phyloP scores from a whole-genome alignment of 2,888 invertebrate genomes.

The Netelia inedita region DNA sequence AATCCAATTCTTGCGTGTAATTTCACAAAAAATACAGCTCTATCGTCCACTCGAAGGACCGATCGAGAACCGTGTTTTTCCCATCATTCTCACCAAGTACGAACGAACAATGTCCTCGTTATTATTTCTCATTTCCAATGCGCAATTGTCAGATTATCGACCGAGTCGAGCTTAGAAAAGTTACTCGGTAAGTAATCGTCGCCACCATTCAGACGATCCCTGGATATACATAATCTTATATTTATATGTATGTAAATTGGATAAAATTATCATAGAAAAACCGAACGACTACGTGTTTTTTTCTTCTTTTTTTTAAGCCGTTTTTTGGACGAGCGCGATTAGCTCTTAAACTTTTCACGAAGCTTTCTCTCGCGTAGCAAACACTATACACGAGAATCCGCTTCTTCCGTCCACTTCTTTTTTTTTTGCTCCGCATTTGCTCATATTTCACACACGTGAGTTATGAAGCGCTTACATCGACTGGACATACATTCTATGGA shows the following conservation, averaged over 20 bases:
- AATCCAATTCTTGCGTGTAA: constrained; percentile 1
- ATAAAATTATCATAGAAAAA: constrained; percentile 61
- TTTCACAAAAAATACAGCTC: constrained; percentile 2
- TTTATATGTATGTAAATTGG: constrained; percentile 38
- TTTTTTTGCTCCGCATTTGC: constrained; percentile 19
- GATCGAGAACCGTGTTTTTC: background rate
- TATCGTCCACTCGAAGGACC: background rate
- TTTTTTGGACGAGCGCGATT: constrained; percentile 58
- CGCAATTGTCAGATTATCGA: constrained; percentile 15
- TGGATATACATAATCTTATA: constrained; percentile 47
- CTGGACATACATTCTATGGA: constrained; percentile 55
- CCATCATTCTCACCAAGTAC: background rate
- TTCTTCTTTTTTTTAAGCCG: constrained; percentile 55
- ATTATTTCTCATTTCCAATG: constrained; percentile 12
- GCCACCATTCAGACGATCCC: constrained; percentile 55
- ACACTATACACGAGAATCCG: constrained; percentile 20
- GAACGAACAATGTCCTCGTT: background rate
- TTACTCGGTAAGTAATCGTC: constrained; percentile 61
- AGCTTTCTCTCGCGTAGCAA: constrained; percentile 31
- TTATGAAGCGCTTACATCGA: constrained; percentile 60
- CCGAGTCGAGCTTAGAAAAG: constrained; percentile 49
- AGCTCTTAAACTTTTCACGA: constrained; percentile 52
- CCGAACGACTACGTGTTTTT: constrained; percentile 48
- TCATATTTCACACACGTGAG: constrained; percentile 40
- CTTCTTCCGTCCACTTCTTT: constrained; percentile 9